Percentiles rank a stretch among this genome's conserved stretches.
These are phyloP conservation scores for Procavia capensis DNA, from an alignment of 2,113 vertebrate genomes.

Conservation along the genomic window DNA sequence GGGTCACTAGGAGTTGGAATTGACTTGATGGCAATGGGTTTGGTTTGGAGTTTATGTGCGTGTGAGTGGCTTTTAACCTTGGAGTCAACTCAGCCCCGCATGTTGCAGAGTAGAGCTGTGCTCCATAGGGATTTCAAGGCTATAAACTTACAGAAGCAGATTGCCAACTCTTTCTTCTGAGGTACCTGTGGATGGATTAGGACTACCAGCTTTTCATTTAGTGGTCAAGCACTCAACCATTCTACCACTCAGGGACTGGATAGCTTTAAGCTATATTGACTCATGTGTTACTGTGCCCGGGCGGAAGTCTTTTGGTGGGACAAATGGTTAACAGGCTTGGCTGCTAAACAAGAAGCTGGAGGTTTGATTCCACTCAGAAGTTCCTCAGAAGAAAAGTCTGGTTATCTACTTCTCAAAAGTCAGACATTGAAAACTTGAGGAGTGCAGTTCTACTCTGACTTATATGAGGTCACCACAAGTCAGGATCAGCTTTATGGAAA, in stretches of 20 bases:
- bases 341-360: not conserved
- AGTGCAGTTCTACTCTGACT: not conserved
- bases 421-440: not conserved
- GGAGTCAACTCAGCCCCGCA: not conserved
- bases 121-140: too few species aligned
- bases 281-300: not conserved
- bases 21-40: not conserved
- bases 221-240: not conserved
- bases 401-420: not conserved
- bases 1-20: too few species aligned
- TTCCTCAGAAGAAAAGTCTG: not conserved
- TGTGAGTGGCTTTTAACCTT: not conserved
- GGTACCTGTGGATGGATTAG: not conserved
- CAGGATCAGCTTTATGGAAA: not conserved
- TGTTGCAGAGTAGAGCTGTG: too few species aligned
- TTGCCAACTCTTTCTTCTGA: not conserved
- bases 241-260: not conserved
- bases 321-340: not conserved
- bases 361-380: not conserved
- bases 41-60: not conserved
- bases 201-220: not conserved
- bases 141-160: too few species aligned
- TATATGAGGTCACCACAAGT: not conserved
- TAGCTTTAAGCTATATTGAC: not conserved
- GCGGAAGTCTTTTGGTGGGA: not conserved